These are phyloP conservation scores for Eueremaeus valkanovi DNA, from an alignment of 2,888 invertebrate species.

Conservation along the genomic window DNA sequence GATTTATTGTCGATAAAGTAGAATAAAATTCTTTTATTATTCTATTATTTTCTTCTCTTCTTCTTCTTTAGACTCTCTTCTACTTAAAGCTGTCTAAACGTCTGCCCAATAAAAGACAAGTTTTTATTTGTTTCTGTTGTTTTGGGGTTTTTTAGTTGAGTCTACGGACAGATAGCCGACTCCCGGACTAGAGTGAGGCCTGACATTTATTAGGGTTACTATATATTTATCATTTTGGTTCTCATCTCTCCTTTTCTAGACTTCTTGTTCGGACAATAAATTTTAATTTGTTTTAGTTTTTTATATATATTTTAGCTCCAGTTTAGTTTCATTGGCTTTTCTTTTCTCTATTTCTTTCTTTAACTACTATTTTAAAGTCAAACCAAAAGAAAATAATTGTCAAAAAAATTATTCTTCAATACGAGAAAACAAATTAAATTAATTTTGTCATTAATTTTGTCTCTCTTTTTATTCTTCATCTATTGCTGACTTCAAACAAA, in stretches of 20 bases:
- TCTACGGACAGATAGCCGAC: background rate
- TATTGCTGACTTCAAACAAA: background rate
- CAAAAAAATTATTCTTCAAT: slow-evolving; percentile 2
- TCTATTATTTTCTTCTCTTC: background rate
- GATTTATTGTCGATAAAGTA: slow-evolving; percentile 8
- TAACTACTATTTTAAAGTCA: no score
- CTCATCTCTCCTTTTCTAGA: background rate
- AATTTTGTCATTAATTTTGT: background rate
- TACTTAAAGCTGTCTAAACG: background rate
- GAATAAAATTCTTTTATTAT: background rate
- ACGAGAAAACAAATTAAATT: background rate
- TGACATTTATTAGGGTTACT: background rate
- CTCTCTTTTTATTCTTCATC: background rate
- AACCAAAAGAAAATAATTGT: background rate
- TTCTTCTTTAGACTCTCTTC: background rate
- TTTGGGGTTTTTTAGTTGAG: background rate
- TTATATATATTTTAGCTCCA: background rate
- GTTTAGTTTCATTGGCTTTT: no score
- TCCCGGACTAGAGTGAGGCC: background rate
- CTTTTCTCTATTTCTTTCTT: no score
- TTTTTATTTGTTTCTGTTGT: background rate
- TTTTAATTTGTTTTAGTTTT: background rate
- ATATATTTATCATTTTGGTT: background rate
- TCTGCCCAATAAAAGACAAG: background rate
- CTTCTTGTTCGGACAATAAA: background rate